Conservation (phyloP, 2,888 invertebrate species). For the Ophraella communa region DNA sequence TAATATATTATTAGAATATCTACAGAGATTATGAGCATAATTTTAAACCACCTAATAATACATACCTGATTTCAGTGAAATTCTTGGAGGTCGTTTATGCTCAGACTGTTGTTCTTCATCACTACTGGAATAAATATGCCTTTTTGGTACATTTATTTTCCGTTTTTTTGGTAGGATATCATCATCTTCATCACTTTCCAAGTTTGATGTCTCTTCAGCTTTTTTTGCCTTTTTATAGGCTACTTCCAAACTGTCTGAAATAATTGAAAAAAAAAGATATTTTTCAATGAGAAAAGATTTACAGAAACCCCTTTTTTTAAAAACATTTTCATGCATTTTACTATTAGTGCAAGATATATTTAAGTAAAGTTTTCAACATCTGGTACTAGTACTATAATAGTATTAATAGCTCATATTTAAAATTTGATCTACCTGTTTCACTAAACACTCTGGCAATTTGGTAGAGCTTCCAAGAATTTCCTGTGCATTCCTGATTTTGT, state of each 20-base stretch:
- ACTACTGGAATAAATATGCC: constrained; percentile 6
- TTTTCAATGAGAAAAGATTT: constrained; percentile 7
- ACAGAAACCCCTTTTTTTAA: constrained; percentile 4
- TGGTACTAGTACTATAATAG: constrained; percentile 3
- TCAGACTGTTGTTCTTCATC: constrained; percentile 14
- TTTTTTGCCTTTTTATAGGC: constrained; percentile 23
- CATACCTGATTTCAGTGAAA: constrained; percentile 10
- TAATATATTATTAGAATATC: background rate
- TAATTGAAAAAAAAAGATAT: constrained; percentile 7
- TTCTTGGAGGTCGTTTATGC: constrained; percentile 16
- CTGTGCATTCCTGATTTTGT: constrained; percentile 13
- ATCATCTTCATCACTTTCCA: constrained; percentile 13
- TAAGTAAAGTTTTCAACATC: constrained; percentile 9
- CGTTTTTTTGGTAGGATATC: constrained; percentile 16
- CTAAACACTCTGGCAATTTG: constrained; percentile 6
- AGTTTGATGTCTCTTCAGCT: constrained; percentile 16
- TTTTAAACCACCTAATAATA: constrained; percentile 1
- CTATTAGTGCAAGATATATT: constrained; percentile 14
- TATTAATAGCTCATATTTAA: background rate
- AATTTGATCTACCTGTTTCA: constrained; percentile 15
- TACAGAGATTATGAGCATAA: background rate
- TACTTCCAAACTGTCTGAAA: constrained; percentile 17
- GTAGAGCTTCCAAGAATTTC: constrained; percentile 16
- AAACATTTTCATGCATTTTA: constrained; percentile 11
- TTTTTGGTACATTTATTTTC: constrained; percentile 15